Evolutionary conservation across 2,113 vertebrate genomes (phyloP).

Genomic region (Porphyrio hochstetteri): DNA sequence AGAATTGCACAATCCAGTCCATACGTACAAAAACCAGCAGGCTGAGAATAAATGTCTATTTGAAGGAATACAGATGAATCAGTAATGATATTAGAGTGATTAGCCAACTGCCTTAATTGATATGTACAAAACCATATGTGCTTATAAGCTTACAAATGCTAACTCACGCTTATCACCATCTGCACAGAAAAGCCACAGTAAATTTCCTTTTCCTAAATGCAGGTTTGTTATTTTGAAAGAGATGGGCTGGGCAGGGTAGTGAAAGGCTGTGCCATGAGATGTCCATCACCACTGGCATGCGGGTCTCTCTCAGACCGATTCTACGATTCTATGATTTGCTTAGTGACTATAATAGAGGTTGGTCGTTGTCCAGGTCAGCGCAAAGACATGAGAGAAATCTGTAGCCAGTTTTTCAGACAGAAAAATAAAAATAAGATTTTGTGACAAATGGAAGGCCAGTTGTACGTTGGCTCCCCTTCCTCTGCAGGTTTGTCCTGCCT

Average conservation of each 20-base stretch:
- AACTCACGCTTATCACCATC: slow-evolving; percentile 57
- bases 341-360: background rate
- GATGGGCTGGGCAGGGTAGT: background rate
- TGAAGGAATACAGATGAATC: slow-evolving; percentile 64
- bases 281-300: background rate
- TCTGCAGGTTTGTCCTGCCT: background rate
- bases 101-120: slow-evolving; percentile 66
- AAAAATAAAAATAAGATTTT: slow-evolving; percentile 13
- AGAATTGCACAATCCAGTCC: slow-evolving; percentile 34
- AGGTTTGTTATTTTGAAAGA: slow-evolving; percentile 23
- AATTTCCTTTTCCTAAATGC: slow-evolving; percentile 63
- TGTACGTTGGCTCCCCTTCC: background rate
- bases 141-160: slow-evolving; percentile 66
- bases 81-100: slow-evolving; percentile 61
- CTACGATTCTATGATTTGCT: background rate
- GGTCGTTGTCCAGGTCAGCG: background rate
- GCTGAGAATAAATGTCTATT: slow-evolving; percentile 57
- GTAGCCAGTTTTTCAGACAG: background rate
- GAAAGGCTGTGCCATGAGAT: background rate
- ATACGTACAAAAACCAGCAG: slow-evolving; percentile 16
- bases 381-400: background rate
- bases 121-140: slow-evolving; percentile 67
- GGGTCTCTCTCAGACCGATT: background rate
- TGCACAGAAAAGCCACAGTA: slow-evolving; percentile 45
- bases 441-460: background rate